Base-by-base conservation (phyloP, 2,113 vertebrate species). In the Tachysurus vachellii region DNA sequence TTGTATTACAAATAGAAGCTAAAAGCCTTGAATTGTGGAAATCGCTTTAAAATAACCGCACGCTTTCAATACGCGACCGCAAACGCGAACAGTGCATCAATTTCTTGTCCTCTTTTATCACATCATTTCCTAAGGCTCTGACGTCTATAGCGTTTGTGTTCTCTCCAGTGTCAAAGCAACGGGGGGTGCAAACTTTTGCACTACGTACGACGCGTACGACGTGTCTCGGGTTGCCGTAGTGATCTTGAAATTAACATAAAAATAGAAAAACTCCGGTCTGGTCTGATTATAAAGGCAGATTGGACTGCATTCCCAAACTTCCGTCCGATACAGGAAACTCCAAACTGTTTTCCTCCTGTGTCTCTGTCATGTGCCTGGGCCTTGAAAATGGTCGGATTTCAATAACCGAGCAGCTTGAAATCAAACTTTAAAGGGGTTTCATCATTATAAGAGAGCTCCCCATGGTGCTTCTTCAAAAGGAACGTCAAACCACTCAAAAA, bases 341-440 rank as follows among this genome's bases (percentile, higher is more conserved):
- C n/a, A 66, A 84, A 56, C 82, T 73, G 59, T 62, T 80, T 26
- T 61, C 61, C 70, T 75, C 23, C 62, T 44, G 12, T 61, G 17
- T n/a, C 79, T 28, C 59, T 23, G 12, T 57, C 36, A 23, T 76
- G 31, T 81, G 28, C 71, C 61, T 79, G 53, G 54, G 87, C 42
- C 19, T 71, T 73, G 66, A 70, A 84, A 76, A 88, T 75, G 44
- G 82, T 54, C 83, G 80, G 85, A 88, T 62, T 89, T 88, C 84
- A 83, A 82, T 85, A 88, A 83, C 82, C 84, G 62, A 80, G 81
- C 82, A 42, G 80, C 80, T 87, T 88, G 81, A 86, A 88, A 85
- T 88, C 50, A 88, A 83, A 88, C 56, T 83, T 89, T 85, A 85
- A 89, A 89, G 80, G 59, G 75, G 85, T 88, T 83, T 85, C 89